Evolutionary conservation across 1,140 invertebrate species (phyloP).

Genomic region (Trichonephila inaurata): DNA sequence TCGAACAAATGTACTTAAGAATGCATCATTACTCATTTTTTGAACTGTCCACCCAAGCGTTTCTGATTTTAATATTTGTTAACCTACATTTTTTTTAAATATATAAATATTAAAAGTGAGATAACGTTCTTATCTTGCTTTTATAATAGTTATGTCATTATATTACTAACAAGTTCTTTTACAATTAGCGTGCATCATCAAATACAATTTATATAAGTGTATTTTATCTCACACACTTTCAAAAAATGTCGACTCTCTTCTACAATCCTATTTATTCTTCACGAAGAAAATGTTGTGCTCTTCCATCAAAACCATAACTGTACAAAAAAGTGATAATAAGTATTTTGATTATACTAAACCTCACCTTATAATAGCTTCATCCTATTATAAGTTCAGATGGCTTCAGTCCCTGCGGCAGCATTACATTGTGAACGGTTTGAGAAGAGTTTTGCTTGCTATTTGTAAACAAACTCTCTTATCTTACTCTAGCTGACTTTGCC

Average conservation of each 20-base stretch:
- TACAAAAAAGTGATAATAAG: slow-evolving; percentile 45
- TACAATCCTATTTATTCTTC: background rate
- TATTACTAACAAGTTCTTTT: no score
- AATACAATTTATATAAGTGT: no score
- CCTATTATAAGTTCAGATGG: slow-evolving; percentile 52
- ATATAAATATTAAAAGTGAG: no score
- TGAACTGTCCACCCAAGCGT: no score
- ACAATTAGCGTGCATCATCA: no score
- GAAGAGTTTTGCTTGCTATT: slow-evolving; percentile 14
- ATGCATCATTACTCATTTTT: no score
- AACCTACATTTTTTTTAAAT: no score
- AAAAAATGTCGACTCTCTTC: background rate
- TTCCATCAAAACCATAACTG: slow-evolving; percentile 5
- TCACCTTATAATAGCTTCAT: background rate
- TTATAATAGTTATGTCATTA: no score
- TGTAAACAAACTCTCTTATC: slow-evolving; percentile 61
- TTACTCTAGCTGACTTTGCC: slow-evolving; percentile 40
- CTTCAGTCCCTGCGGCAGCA: background rate
- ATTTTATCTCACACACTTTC: background rate
- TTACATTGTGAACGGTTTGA: slow-evolving; percentile 18
- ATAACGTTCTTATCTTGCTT: no score
- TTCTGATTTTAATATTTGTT: no score
- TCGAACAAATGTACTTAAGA: no score
- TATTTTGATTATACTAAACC: slow-evolving; percentile 55
- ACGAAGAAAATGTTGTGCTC: background rate